These are phyloP conservation scores for Chloroceryle aenea DNA, from an alignment of 2,113 vertebrate species.

Conservation along the genomic window DNA sequence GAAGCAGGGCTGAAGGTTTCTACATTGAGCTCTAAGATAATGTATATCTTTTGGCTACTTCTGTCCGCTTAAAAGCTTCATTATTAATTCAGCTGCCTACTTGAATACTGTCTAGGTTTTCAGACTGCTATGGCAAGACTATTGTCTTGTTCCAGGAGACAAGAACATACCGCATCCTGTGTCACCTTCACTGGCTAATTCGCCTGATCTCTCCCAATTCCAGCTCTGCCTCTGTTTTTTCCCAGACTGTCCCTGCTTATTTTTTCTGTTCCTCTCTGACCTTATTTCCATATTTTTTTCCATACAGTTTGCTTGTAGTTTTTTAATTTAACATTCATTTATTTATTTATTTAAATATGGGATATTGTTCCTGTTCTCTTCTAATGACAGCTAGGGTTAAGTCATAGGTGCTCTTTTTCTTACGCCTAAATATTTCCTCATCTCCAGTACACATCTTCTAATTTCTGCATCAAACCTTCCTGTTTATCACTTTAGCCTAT, in stretches of 20 bases:
- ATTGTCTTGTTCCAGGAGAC: slow-evolving; percentile 29
- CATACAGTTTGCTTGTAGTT: not conserved
- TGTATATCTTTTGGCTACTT: not conserved
- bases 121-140: slow-evolving; percentile 44
- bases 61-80: slow-evolving; percentile 38
- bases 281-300: not conserved
- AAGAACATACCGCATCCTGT: not conserved
- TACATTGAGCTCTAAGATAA: not conserved
- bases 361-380: not conserved
- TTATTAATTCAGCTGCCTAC: slow-evolving; percentile 62
- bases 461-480: not conserved
- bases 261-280: slow-evolving; percentile 3
- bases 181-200: slow-evolving; percentile 59
- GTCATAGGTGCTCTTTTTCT: not conserved
- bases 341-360: too few relatives aligned
- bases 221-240: not conserved
- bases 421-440: not conserved
- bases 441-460: not conserved
- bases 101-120: slow-evolving; percentile 51
- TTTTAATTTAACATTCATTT: too few relatives aligned
- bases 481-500: not conserved
- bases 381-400: not conserved
- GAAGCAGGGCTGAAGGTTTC: not conserved
- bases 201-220: slow-evolving; percentile 28
- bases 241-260: not conserved